These are phyloP conservation scores for Matsumurasca onukii DNA, from an alignment of 1,140 invertebrate genomes.

Conservation along the genomic window DNA sequence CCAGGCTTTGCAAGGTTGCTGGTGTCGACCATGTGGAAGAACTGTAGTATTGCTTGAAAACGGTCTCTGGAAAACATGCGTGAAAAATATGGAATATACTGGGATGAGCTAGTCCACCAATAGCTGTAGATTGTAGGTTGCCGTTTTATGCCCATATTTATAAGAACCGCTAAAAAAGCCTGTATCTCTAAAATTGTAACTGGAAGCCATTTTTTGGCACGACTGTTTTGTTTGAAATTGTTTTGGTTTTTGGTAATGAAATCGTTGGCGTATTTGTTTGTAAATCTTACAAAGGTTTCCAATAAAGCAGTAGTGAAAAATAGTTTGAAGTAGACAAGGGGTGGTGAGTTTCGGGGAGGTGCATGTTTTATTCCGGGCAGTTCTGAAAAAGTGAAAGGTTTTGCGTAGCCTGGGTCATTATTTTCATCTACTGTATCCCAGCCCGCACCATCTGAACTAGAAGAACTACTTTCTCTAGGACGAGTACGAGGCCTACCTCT, in stretches of 20 bases:
- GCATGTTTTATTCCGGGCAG: constrained; percentile 16
- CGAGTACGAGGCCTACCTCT: too few relatives aligned
- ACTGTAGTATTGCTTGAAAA: constrained; percentile 33
- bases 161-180: background rate
- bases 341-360: constrained; percentile 1
- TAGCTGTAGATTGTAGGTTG: background rate
- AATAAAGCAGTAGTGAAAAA: constrained; percentile 25
- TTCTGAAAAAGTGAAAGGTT: constrained; percentile 8
- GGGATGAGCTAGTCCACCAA: too few relatives aligned
- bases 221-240: background rate
- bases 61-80: background rate
- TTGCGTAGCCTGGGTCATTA: background rate
- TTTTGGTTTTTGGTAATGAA: background rate
- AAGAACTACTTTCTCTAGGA: too few relatives aligned
- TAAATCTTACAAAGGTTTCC: background rate
- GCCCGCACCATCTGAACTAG: too few relatives aligned
- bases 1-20: constrained; percentile 33
- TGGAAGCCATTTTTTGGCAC: background rate
- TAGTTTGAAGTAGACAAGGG: constrained; percentile 4
- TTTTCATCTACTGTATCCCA: too few relatives aligned
- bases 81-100: background rate
- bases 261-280: background rate
- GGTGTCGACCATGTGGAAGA: constrained; percentile 32
- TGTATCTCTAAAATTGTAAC: background rate
- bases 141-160: background rate